These are phyloP conservation scores for Volucella inflata DNA, from an alignment of 2,888 invertebrate species.

Conservation along the genomic window DNA sequence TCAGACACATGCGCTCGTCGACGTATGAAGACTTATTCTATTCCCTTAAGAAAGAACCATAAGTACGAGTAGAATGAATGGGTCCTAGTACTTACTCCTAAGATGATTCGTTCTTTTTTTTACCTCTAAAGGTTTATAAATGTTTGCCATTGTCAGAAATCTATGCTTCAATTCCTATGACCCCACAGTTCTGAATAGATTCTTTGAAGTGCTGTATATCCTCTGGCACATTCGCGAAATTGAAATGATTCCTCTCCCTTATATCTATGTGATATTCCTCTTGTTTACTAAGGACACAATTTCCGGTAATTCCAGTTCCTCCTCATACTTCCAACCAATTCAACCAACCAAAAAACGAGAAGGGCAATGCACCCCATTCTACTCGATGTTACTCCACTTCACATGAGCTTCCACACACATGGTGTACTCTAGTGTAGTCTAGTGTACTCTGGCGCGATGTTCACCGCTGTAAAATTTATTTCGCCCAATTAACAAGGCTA, in stretches of 20 bases:
- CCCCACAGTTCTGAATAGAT: neutral
- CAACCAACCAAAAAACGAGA: neutral
- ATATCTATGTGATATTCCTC: conserved; percentile 2
- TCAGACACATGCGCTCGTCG: too few relatives aligned
- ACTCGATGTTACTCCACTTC: conserved; percentile 4
- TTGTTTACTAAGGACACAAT: conserved; percentile 20
- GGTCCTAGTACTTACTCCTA: too few relatives aligned
- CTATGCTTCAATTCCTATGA: neutral
- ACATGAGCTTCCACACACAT: neutral
- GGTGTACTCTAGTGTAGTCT: neutral
- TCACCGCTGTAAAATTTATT: conserved; percentile 49
- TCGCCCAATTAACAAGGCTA: conserved; percentile 63
- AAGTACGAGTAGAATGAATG: too few relatives aligned
- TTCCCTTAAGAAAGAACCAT: too few relatives aligned
- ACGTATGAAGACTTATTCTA: too few relatives aligned
- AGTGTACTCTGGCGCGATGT: neutral
- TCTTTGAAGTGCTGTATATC: neutral
- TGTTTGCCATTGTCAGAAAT: too few relatives aligned
- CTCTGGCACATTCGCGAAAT: conserved; percentile 30
- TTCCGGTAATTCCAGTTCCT: neutral
- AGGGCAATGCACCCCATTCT: neutral
- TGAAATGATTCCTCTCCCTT: conserved; percentile 33
- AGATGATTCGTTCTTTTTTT: too few relatives aligned
- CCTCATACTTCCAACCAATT: neutral
- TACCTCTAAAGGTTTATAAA: too few relatives aligned